Evolutionary conservation across 2,113 vertebrate genomes (phyloP).

Genomic region (Malurus melanocephalus): DNA sequence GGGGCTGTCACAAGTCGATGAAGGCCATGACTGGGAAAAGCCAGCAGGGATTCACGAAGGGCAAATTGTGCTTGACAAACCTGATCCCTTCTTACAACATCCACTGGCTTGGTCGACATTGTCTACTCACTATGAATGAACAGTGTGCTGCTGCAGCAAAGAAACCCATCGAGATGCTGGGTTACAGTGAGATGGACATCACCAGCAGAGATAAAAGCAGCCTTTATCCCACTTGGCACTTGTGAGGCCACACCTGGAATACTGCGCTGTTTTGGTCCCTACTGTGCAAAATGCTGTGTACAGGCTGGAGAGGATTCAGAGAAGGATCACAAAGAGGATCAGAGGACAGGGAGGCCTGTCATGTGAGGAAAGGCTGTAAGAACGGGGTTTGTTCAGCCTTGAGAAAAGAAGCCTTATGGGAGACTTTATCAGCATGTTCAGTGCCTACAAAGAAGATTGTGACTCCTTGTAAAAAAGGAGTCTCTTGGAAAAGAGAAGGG

Average conservation of each 20-base stretch:
- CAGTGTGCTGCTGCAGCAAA: neutral
- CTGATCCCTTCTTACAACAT: fast-evolving
- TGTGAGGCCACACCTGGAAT: neutral
- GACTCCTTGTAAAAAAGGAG: neutral
- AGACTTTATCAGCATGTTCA: neutral
- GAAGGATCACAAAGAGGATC: neutral
- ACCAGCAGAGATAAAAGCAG: neutral
- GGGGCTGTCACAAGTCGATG: neutral
- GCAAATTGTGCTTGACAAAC: fast-evolving
- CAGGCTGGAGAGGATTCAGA: neutral
- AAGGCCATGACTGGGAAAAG: neutral
- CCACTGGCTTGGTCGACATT: neutral
- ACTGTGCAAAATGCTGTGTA: neutral
- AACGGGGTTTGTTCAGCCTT: neutral
- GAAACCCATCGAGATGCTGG: fast-evolving
- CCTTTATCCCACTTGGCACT: neutral
- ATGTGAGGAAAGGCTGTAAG: neutral
- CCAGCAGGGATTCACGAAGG: neutral
- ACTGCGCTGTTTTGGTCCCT: neutral
- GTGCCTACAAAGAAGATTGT: neutral
- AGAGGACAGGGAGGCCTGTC: neutral
- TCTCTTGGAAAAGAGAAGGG: neutral
- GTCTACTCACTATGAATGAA: fast-evolving
- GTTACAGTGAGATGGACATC: neutral
- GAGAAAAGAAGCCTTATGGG: neutral